These are phyloP conservation scores for Oryzias celebensis DNA, from an alignment of 2,113 vertebrate species.

Conservation along the genomic window DNA sequence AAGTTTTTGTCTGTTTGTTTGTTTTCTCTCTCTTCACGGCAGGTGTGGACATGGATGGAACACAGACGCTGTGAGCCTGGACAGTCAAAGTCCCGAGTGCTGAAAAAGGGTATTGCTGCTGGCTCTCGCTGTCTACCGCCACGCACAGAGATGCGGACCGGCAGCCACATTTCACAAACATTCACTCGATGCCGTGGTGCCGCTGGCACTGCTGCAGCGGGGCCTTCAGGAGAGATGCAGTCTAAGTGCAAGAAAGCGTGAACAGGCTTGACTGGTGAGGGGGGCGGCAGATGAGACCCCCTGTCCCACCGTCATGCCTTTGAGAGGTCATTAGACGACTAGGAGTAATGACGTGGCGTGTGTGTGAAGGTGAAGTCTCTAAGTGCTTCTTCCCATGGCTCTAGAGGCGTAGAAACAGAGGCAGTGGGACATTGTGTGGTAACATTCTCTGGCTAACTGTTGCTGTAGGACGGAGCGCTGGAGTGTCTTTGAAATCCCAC, in stretches of 20 bases:
- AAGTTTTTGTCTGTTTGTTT: slow-evolving; percentile 31
- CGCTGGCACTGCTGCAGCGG: slow-evolving; percentile 39
- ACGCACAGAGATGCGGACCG: slow-evolving; percentile 17
- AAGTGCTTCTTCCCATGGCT: slow-evolving; percentile 71
- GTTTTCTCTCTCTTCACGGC: slow-evolving; percentile 36
- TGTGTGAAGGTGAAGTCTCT: slow-evolving; percentile 54
- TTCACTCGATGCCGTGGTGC: slow-evolving; percentile 35
- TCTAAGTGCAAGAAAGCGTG: slow-evolving; percentile 70
- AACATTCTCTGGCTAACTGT: slow-evolving; percentile 75
- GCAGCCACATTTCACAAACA: slow-evolving; percentile 37
- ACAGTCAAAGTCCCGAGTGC: slow-evolving; percentile 13
- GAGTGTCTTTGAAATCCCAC: slow-evolving; percentile 49
- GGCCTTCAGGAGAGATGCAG: slow-evolving; percentile 42
- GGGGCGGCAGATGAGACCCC: slow-evolving; percentile 39
- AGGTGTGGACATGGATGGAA: slow-evolving; percentile 36
- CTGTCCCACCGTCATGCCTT: slow-evolving; percentile 25
- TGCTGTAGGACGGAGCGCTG: slow-evolving; percentile 29
- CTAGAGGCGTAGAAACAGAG: slow-evolving; percentile 69
- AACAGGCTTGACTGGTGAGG: slow-evolving; percentile 51
- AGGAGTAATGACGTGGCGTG: slow-evolving; percentile 25
- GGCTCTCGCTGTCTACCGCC: slow-evolving; percentile 13
- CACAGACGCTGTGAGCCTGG: slow-evolving; percentile 3
- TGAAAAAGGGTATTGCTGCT: slow-evolving; percentile 54
- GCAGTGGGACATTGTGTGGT: slow-evolving; percentile 73
- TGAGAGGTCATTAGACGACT: slow-evolving; percentile 42